Base-by-base conservation (phyloP, 2,888 invertebrate species). In the Chydorus sphaericus region DNA sequence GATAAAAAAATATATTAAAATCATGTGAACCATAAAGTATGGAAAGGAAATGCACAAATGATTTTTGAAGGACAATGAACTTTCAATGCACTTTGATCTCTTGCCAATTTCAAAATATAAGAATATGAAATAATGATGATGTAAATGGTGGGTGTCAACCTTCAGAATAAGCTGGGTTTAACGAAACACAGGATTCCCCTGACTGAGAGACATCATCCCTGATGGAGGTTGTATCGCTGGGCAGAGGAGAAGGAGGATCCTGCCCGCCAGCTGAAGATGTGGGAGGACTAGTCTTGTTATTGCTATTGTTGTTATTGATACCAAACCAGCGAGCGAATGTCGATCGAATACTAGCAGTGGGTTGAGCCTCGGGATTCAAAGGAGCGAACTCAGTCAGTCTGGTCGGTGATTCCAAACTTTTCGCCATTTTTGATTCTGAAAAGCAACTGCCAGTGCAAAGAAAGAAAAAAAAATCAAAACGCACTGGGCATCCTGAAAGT, bases 371-470 rank as follows among this genome's bases (percentile, higher is more conserved):
- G 0, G 83, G 76, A 67, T 83, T 84, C 58, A 85, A 75, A 26
- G 86, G 82, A 54, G 83, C 82, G 66, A 87, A 87, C 68, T 85
- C 83, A 10, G 86, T 86, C 59, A 86, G 70, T 66, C 81, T 79
- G 28, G 61, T 65, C 8, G 64, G 64, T 7, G 65, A 65, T 49
- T 66, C 65, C 53, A 63, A 26, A 36, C 52, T 52, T 23, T 52
- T 52, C 4, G 52, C 52, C 52, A 52, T 52, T 28, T 5, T 50
- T 29, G 14, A 20, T n/a, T n/a, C n/a, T n/a, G n/a, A n/a, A n/a
- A n/a, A n/a, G n/a, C n/a, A n/a, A n/a, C n/a, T n/a, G n/a, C n/a
- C n/a, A n/a, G n/a, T n/a, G n/a, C n/a, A n/a, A n/a, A n/a, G n/a
- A n/a, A n/a, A n/a, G n/a, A n/a, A n/a, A n/a, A n/a, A n/a, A n/a